Evolutionary conservation across 2,888 invertebrate genomes (phyloP).

Genomic region (Lithophane ornitopus): DNA sequence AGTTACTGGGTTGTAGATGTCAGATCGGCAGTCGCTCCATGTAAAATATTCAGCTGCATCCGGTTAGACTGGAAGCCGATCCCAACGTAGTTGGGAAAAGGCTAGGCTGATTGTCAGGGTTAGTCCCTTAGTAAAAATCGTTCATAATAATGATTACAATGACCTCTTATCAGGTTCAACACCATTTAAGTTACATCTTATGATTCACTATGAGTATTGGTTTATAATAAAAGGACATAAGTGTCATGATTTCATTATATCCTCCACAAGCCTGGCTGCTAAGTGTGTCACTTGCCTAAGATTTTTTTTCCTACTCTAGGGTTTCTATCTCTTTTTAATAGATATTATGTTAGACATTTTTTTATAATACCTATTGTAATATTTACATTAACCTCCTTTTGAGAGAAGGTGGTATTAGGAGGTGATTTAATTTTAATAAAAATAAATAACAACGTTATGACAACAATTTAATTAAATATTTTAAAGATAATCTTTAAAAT

Average conservation of each 20-base stretch:
- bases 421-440: not conserved
- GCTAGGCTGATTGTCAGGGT: no score
- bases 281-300: not conserved
- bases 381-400: slow-evolving; percentile 33
- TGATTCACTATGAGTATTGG: not conserved
- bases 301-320: slow-evolving; percentile 11
- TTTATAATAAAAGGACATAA: not conserved
- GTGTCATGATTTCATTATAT: not conserved
- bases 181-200: not conserved
- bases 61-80: no score
- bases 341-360: not conserved
- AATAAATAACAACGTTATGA: slow-evolving; percentile 2
- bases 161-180: not conserved
- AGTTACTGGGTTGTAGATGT: no score
- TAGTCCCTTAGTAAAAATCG: not conserved
- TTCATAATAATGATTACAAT: not conserved
- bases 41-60: no score
- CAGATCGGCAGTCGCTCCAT: no score
- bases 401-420: not conserved
- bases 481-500: not conserved
- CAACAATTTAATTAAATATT: not conserved
- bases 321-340: slow-evolving; percentile 26
- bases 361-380: slow-evolving; percentile 18
- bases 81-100: no score
- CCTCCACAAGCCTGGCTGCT: not conserved